These are phyloP conservation scores for Zeuzera pyrina DNA, from an alignment of 2,888 invertebrate genomes.

Conservation along the genomic window DNA sequence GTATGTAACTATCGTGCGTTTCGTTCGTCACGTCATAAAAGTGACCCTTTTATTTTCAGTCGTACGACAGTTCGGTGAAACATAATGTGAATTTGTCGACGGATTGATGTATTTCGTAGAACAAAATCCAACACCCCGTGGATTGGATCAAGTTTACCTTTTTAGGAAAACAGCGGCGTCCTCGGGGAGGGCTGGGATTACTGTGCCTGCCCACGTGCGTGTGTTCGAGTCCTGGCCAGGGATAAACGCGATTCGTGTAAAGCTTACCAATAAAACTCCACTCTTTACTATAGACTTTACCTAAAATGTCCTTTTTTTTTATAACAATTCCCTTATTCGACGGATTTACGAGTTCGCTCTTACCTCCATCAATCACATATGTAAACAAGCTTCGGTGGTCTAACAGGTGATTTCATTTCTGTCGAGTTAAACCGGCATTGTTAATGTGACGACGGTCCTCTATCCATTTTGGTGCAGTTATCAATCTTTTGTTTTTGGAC, in stretches of 20 bases:
- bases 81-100: slow-evolving; percentile 54
- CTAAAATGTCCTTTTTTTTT: slow-evolving; percentile 18
- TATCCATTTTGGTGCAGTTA: slow-evolving; percentile 12
- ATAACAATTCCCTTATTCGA: slow-evolving; percentile 14
- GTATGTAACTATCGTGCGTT: slow-evolving; percentile 52
- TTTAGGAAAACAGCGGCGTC: slow-evolving; percentile 40
- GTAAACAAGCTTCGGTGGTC: slow-evolving; percentile 19
- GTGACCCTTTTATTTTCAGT: slow-evolving; percentile 48
- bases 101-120: slow-evolving; percentile 15
- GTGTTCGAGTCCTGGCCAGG: slow-evolving; percentile 26
- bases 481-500: slow-evolving; percentile 10
- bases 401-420: slow-evolving; percentile 28
- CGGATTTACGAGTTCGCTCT: slow-evolving; percentile 21
- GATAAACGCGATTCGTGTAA: slow-evolving; percentile 35
- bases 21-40: slow-evolving; percentile 42
- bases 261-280: slow-evolving; percentile 40
- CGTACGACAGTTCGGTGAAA: slow-evolving; percentile 38
- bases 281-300: slow-evolving; percentile 18
- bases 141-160: slow-evolving; percentile 50
- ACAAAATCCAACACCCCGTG: slow-evolving; percentile 52
- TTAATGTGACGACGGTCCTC: slow-evolving; percentile 26
- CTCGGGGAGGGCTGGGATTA: slow-evolving; percentile 34
- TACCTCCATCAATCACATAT: slow-evolving; percentile 31
- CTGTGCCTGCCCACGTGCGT: slow-evolving; percentile 24
- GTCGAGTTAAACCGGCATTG: slow-evolving; percentile 19